Conservation (phyloP, 1,140 invertebrate genomes). For the Lepidostoma basale region DNA sequence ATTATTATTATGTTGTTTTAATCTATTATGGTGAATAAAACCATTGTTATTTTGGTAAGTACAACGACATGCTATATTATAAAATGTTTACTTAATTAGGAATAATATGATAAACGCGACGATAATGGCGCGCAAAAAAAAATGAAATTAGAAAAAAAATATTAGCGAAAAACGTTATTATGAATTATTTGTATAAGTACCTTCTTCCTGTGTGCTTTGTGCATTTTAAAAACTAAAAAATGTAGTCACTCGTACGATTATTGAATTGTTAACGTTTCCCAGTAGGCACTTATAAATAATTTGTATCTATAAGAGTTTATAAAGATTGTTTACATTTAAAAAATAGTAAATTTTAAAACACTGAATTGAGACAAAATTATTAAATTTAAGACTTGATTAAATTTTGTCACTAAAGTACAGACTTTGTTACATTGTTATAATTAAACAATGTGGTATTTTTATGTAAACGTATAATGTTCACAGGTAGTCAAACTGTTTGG, state of each 20-base stretch:
- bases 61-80: background rate
- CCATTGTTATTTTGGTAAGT: background rate
- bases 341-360: background rate
- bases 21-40: background rate
- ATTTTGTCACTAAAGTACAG: background rate
- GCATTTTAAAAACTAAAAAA: background rate
- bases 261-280: background rate
- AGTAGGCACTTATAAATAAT: background rate
- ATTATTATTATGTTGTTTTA: background rate
- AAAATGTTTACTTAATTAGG: background rate
- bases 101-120: background rate
- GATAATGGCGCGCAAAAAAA: background rate
- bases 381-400: background rate
- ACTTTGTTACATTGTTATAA: background rate
- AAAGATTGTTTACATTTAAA: background rate
- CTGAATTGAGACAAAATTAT: background rate
- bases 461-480: background rate
- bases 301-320: background rate
- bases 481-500: background rate
- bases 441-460: background rate
- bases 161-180: background rate
- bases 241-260: background rate
- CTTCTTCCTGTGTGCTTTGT: background rate
- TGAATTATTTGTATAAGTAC: background rate
- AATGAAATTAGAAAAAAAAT: background rate